Conservation (phyloP, 37 sponge, comb jelly and placozoan genomes). For the Amphimedon queenslandica region DNA sequence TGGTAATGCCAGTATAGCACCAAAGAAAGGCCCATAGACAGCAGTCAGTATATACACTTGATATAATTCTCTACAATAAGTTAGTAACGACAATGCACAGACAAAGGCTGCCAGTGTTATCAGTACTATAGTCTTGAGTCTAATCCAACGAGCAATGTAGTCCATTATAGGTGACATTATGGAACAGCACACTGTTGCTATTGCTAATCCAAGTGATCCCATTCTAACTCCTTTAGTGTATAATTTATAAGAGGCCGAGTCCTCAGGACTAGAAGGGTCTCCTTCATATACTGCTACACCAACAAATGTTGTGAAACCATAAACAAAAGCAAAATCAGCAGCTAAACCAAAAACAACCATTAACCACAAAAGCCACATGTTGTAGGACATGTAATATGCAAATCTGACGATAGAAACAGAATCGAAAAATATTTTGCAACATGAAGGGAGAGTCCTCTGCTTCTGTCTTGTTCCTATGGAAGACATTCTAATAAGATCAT, state of each 20-base stretch:
- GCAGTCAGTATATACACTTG: background rate
- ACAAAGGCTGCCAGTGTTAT: background rate
- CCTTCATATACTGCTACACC: slow-evolving; percentile 34
- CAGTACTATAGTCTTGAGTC: background rate
- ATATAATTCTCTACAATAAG: background rate
- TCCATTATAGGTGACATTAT: background rate
- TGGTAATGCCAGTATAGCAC: background rate
- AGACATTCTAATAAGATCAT: too few species aligned
- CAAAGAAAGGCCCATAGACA: background rate
- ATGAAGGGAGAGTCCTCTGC: background rate
- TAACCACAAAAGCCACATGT: slow-evolving; percentile 13
- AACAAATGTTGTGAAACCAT: slow-evolving; percentile 32
- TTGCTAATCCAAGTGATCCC: slow-evolving; percentile 3
- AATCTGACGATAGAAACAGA: background rate
- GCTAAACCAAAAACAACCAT: slow-evolving; percentile 3
- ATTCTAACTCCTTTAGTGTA: slow-evolving; percentile 24
- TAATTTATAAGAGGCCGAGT: background rate
- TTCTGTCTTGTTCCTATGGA: too few species aligned
- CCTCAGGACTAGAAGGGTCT: background rate
- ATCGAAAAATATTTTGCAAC: background rate
- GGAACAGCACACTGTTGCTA: too few species aligned
- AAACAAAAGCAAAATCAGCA: background rate
- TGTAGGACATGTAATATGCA: slow-evolving; percentile 15
- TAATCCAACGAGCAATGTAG: background rate
- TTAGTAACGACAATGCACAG: background rate